A percentile compares a stretch with the other conserved stretches of the same genome.
These are phyloP conservation scores for Premnoplex brunnescens DNA, from an alignment of 2,797 vertebrate species.

Conservation along the genomic window DNA sequence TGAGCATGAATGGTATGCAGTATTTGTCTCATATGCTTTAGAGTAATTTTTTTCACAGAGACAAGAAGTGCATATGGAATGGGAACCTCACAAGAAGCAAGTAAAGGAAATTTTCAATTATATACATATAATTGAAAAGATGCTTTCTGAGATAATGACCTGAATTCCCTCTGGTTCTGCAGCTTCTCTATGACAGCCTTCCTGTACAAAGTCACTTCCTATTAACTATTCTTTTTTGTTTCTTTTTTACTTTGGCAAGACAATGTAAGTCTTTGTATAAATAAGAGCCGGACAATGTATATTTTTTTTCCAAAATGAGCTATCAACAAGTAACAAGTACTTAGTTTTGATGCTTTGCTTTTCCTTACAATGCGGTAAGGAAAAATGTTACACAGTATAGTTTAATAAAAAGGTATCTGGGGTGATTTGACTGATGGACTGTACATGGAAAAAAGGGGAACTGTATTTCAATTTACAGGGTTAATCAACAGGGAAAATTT, in stretches of 20 bases:
- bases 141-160: not conserved
- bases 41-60: conserved; percentile 35
- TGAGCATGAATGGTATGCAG: not conserved
- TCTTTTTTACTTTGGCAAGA: not conserved
- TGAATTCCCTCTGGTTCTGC: not conserved
- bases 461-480: not conserved
- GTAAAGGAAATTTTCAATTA: conserved; percentile 34
- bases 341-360: not conserved
- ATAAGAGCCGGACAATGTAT: not conserved
- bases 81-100: conserved; percentile 43
- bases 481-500: not conserved
- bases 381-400: not conserved
- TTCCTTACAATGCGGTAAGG: not conserved
- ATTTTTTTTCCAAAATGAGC: not conserved
- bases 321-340: not conserved
- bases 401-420: not conserved
- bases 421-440: not conserved
- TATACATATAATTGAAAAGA: conserved; percentile 33
- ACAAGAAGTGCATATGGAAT: conserved; percentile 35
- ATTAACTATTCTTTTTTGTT: not conserved
- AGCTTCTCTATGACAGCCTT: not conserved
- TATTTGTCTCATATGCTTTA: conserved; percentile 49
- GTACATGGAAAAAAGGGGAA: not conserved
- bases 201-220: not conserved
- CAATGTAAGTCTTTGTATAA: not conserved